phyloP scores from a whole-genome alignment of 2,797 vertebrate species.

The Lepilemur septentrionalis region DNA sequence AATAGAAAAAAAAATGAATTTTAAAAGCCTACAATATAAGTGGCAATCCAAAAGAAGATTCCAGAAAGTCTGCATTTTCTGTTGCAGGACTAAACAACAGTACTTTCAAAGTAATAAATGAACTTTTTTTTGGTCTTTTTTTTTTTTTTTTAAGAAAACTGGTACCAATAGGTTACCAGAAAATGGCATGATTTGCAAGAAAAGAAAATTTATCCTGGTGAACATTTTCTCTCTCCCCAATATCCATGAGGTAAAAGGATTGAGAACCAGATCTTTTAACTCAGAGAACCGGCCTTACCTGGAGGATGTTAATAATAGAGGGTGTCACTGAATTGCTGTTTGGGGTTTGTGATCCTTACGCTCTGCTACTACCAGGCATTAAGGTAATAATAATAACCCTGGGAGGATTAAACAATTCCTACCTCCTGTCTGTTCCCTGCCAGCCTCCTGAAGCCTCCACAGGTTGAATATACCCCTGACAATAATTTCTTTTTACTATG shows the following conservation, averaged over 20 bases:
- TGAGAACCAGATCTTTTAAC: not conserved
- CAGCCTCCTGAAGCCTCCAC: not conserved
- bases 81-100: not conserved
- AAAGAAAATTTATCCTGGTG: conserved; percentile 8
- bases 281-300: not conserved
- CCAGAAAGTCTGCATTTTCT: not conserved
- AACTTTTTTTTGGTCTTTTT: not conserved
- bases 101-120: conserved; percentile 13
- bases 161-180: not conserved
- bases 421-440: not conserved
- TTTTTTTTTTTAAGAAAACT: conserved; percentile 17
- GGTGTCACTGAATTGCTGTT: not conserved
- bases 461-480: not conserved
- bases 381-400: not conserved
- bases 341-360: not conserved
- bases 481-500: conserved; percentile 23
- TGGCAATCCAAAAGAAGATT: not conserved
- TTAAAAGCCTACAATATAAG: not conserved
- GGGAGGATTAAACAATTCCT: not conserved
- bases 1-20: conserved; percentile 12
- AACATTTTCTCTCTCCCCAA: conserved; percentile 20
- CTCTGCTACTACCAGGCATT: not conserved
- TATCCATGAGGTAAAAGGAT: not conserved
- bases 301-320: not conserved
- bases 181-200: conserved; percentile 29